Conservation (phyloP, 2,888 invertebrate species). For the Doris montereyensis region DNA sequence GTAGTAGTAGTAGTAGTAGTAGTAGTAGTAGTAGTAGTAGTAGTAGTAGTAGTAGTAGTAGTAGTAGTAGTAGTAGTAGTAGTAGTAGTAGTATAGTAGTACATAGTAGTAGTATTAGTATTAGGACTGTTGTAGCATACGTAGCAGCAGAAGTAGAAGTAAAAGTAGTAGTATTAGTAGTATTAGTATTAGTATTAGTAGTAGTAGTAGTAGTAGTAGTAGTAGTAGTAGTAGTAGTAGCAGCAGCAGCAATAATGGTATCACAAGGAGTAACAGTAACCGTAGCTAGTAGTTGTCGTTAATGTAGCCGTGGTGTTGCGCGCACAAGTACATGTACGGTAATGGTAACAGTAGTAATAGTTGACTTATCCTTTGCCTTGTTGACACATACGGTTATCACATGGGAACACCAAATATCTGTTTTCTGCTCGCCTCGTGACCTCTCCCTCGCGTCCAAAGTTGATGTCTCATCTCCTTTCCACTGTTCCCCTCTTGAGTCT, state of each 20-base stretch:
- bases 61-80: constrained; percentile 12
- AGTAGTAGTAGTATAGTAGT: constrained; percentile 2
- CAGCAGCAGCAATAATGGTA: neutral
- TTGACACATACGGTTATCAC: too few species aligned
- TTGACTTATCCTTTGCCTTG: too few species aligned
- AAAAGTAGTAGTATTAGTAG: neutral
- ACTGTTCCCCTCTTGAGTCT: too few species aligned
- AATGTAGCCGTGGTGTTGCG: too few species aligned
- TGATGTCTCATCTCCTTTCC: too few species aligned
- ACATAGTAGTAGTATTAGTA: neutral
- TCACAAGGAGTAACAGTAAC: neutral
- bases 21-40: neutral
- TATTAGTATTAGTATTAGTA: neutral
- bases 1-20: neutral
- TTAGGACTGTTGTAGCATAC: neutral
- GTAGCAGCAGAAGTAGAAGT: neutral
- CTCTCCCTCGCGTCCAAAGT: too few species aligned
- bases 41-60: neutral
- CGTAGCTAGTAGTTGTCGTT: neutral
- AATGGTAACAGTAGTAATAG: too few species aligned
- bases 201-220: neutral
- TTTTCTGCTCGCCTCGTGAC: too few species aligned
- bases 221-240: neutral
- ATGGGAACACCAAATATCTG: too few species aligned
- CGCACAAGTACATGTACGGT: too few species aligned